Conservation (phyloP, 2,888 invertebrate genomes). For the Tenthredo amoena region DNA sequence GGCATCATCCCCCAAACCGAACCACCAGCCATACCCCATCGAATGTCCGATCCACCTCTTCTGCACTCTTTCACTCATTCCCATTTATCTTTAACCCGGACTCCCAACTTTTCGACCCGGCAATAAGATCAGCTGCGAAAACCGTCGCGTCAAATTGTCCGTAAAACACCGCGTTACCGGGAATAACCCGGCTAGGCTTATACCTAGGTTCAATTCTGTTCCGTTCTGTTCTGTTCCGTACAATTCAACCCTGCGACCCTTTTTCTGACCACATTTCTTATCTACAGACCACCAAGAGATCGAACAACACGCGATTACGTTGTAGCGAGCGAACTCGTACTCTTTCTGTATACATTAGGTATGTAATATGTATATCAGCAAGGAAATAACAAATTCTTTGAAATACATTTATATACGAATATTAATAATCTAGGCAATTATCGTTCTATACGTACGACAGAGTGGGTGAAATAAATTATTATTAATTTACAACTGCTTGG, state of each 20-base stretch:
- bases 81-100: slow-evolving; percentile 13
- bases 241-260: slow-evolving; percentile 5
- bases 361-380: neutral
- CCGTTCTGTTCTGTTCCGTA: neutral
- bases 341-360: neutral
- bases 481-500: neutral
- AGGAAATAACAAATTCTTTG: neutral
- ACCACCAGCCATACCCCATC: neutral
- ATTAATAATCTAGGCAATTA: neutral
- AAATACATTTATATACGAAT: neutral
- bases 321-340: neutral
- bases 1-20: slow-evolving; percentile 18
- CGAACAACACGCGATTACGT: slow-evolving; percentile 44
- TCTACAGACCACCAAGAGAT: slow-evolving; percentile 18
- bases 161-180: slow-evolving; percentile 30
- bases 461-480: neutral
- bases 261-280: slow-evolving; percentile 43
- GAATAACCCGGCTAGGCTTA: neutral
- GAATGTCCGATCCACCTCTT: slow-evolving; percentile 5
- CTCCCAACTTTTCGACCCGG: neutral
- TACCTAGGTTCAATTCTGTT: neutral
- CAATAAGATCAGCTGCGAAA: slow-evolving; percentile 9
- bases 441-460: neutral
- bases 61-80: neutral
- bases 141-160: slow-evolving; percentile 10